Evolutionary conservation across 2,113 vertebrate species (phyloP), one percentile per base, ranked within the genome.

Genomic region (Hypocryptadius cinnamomeus): DNA sequence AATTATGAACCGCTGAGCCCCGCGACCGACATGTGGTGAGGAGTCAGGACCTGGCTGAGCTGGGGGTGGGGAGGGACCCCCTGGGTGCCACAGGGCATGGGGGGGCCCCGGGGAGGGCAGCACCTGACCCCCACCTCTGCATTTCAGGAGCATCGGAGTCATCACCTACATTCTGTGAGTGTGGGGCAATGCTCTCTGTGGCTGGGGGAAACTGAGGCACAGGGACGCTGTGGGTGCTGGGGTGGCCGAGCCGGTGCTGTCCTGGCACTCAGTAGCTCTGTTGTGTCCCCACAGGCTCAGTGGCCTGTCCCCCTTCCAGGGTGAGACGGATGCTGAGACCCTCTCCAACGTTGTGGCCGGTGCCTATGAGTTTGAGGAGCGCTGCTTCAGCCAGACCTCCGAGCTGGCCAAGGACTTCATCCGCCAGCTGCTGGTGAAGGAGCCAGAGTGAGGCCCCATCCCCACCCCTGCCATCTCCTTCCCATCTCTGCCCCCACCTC

Each of bases 281-380:
- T 61, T n/a, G 3, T 95, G 84, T 87, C 40, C 51, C 87, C 30
- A 50, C 95, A 98, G 98, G 90, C 95, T 99, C 86, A 99, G 98
- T n/a, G 98, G 98, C 10, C 80, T 98, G 92, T 99, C 98, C 45
- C 98, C 98, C 5, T 98, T 99, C 96, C 98, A 98, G 95, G 98
- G 97, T 2, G 96, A 98, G 8, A 98, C 97, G 0, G 96, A 98
- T 23, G 95, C 96, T 24, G 98, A 98, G 87, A 98, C 98, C 13
- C 96, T 98, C 47, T 96, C 74, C 66, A 98, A 98, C 13, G 83
- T 98, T 2, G 80, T 98, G 13, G 92, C 94, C 3, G 85, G 98
- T 37, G 94, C 91, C 31, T 99, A 98, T 1, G 94, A 97, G 74
- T 98, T 98, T 27, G 95, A 98, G n/a, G 92, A 96, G 12, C 95